Evolutionary conservation across 2,113 vertebrate genomes (phyloP), one percentile per base, ranked within the genome.

Genomic region (Calcarius ornatus): DNA sequence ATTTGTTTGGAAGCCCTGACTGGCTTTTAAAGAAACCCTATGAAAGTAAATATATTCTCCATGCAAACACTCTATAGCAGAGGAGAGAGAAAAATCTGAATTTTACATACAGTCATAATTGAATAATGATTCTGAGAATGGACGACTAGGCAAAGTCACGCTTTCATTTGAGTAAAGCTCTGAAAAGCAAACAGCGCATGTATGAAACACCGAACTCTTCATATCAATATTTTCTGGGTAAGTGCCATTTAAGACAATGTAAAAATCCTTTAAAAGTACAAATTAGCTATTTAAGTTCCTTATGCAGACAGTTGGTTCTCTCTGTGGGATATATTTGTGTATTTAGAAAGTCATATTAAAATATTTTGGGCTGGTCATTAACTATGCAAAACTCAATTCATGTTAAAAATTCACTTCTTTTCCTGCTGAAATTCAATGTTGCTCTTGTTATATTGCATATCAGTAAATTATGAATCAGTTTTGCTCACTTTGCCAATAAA

Each of bases 391-490:
- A 86, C 59, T 35, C 47, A 81, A 47, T 82, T 85, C 12, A 54
- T 31, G 35, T 95, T 69, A 90, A 95, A 92, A 94, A 91, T 82
- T 71, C 40, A 48, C 17, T 76, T 87, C 0, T 90, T 78, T 82
- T 72, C 70, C 43, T 60, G 30, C 57, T 72, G 57, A 92, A 80
- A 87, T 65, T 90, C 23, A 76, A 5, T 86, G 66, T 88, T 1
- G 5, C n/a, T 93, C 54, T 83, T 95, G 42, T 65, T 93, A 69
- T 69, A 60, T 43, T 90, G 83, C 18, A 5, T 66, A 59, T 77
- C 64, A 68, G 86, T 92, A 83, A 95, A 93, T 92, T 93, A 78
- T 77, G 71, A 92, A 88, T 86, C 76, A 66, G 4, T 72, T 92
- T 43, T 60, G 35, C 83, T 86, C 61, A 19, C 61, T 91, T 81